These are phyloP conservation scores for Oryzias sinensis DNA, from an alignment of 2,797 vertebrate species.

Conservation along the genomic window DNA sequence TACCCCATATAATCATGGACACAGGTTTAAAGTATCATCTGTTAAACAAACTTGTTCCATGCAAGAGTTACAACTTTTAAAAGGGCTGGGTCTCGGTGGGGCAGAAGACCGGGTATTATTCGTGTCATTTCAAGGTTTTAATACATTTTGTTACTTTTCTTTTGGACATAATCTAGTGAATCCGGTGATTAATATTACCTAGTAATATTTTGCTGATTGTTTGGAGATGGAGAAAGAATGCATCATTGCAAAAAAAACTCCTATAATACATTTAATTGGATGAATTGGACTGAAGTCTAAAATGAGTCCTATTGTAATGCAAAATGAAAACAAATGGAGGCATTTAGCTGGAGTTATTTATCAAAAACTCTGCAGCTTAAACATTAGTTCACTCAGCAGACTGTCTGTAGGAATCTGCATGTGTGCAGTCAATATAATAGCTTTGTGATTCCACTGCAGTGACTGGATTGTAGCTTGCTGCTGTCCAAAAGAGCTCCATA, in stretches of 20 bases:
- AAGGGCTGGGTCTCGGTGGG: neutral
- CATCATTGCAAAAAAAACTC: no score
- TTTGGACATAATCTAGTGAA: no score
- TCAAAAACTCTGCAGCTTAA: no score
- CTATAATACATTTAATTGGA: no score
- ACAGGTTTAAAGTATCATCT: neutral
- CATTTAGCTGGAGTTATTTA: no score
- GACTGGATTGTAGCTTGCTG: conserved; percentile 26
- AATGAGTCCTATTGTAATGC: no score
- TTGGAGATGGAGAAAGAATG: neutral
- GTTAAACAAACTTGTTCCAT: conserved; percentile 6
- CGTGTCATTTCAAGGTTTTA: neutral
- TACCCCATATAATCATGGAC: conserved; percentile 13
- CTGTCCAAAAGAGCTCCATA: conserved; percentile 49
- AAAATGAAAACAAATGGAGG: no score
- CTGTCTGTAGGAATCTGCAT: conserved; percentile 6
- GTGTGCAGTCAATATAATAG: neutral
- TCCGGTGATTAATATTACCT: no score
- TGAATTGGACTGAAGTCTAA: no score
- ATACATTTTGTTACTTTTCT: neutral
- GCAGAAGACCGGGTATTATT: neutral
- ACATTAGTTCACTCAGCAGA: neutral
- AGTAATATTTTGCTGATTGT: neutral
- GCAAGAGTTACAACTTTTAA: conserved; percentile 15
- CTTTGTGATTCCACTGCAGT: conserved; percentile 27